Base-by-base conservation (phyloP, 2,113 vertebrate species). In the Pachyramphus minor region DNA sequence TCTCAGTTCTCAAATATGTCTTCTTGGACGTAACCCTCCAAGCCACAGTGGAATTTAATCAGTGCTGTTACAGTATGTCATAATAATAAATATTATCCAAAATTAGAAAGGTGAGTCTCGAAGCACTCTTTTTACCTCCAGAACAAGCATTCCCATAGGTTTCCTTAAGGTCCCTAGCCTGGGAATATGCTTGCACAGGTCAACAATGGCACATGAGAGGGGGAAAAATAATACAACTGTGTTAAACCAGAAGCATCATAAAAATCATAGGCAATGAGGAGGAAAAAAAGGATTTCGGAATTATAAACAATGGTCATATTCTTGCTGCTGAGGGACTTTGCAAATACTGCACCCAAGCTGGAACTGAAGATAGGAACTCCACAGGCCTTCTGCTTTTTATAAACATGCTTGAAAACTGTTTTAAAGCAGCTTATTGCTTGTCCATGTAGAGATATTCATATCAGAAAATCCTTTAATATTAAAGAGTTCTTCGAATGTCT, bases 181-280 rank as follows among this genome's bases (percentile, higher is more conserved):
- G 27, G 12, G 33, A 12, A 76, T 33, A 58, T 22, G 8, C 14
- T 23, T 64, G 37, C 30, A 81, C 30, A 71, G 13, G 9, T 75
- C 63, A 92, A 42, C 8, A 33, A 18, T 14, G 15, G 25, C 56
- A 39, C 30, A 35, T 24, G 56, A 59, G 22, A 9, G 56, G 5
- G 31, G 33, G 39, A 56, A 58, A 35, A 18, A 16, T 10, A 0
- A 1, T 3, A 14, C 5, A 49, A 30, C 9, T 42, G 2, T 12
- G 50, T 13, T 58, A 35, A 90, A 41, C 9, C 22, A 50, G 31
- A 88, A 87, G 23, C 9, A 56, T 31, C 41, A 75, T 8, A 4
- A 60, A 84, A 72, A 37, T 0, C 12, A 28, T 2, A 33, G 13
- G 22, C 27, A 72, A 44, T 14, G 6, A 56, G 11, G 11, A 3